Evolutionary conservation across 2,113 vertebrate species (phyloP).

Genomic region (Rhea americana): DNA sequence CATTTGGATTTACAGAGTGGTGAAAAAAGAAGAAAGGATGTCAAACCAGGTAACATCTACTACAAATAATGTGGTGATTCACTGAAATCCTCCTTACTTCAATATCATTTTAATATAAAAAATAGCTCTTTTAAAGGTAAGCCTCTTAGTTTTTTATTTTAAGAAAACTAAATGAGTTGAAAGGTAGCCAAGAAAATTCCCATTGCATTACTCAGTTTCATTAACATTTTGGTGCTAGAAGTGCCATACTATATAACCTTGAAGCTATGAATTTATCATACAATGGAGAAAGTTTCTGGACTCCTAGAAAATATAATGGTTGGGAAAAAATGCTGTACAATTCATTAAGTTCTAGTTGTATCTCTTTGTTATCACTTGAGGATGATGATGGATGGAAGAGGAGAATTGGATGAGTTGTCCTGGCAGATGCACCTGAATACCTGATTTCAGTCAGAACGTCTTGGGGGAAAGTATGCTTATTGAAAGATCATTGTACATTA

Average conservation of each 20-base stretch:
- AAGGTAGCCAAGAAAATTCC: background rate
- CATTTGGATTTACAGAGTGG: conserved; percentile 26
- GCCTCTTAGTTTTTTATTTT: background rate
- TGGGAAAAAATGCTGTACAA: background rate
- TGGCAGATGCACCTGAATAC: background rate
- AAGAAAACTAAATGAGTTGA: conserved; percentile 17
- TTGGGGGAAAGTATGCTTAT: background rate
- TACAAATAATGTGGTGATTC: background rate
- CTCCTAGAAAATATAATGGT: background rate
- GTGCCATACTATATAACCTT: background rate
- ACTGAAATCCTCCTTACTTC: conserved; percentile 5
- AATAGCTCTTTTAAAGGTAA: background rate
- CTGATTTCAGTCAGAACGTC: background rate
- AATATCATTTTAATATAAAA: background rate
- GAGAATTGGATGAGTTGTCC: background rate
- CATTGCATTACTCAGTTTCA: background rate
- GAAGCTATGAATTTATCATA: background rate
- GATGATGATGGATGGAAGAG: background rate
- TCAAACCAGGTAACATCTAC: background rate
- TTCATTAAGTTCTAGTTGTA: background rate
- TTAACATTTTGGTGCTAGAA: conserved; percentile 4
- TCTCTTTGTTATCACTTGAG: background rate
- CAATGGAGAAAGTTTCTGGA: background rate
- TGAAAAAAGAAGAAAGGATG: conserved; percentile 13
- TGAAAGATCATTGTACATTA: background rate